Conservation (phyloP, 2,888 invertebrate species). For the Spatulosminthurus flaviceps region DNA sequence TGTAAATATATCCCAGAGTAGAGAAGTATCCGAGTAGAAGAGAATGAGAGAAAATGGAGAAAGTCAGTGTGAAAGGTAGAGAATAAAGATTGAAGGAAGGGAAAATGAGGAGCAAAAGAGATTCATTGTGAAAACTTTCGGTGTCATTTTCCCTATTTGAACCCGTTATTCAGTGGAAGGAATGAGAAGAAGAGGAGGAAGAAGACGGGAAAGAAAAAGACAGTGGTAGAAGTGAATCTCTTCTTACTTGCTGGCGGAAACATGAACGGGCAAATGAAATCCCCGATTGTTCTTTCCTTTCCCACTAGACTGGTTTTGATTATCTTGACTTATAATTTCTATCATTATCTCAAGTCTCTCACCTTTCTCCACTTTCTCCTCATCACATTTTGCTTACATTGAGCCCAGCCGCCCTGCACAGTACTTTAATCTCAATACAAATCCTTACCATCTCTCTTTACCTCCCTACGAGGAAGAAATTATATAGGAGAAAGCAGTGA, state of each 20-base stretch:
- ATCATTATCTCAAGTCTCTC: conserved; percentile 19
- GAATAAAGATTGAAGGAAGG: background rate
- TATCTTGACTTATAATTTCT: conserved; percentile 40
- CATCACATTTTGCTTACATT: conserved; percentile 26
- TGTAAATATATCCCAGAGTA: too few species aligned
- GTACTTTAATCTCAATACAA: too few species aligned
- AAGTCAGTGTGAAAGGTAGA: conserved; percentile 6
- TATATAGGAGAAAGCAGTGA: too few species aligned
- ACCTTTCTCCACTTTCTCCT: background rate
- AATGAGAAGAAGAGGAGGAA: conserved; percentile 1
- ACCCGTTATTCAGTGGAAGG: conserved; percentile 25
- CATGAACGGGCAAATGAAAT: conserved; percentile 12
- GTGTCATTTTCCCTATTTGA: conserved; percentile 23
- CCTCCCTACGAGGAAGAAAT: too few species aligned
- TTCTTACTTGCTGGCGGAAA: background rate
- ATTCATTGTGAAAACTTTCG: conserved; percentile 38
- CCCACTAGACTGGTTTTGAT: conserved; percentile 38
- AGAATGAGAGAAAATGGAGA: background rate
- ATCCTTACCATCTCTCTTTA: too few species aligned
- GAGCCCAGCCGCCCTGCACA: too few species aligned
- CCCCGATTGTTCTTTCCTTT: background rate
- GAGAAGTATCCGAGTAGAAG: background rate
- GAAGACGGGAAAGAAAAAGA: conserved; percentile 16
- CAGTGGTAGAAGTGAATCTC: conserved; percentile 14
- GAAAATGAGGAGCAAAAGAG: conserved; percentile 20